Conservation (phyloP, 2,888 invertebrate genomes). For the Mesorhabditis spiculigera region DNA sequence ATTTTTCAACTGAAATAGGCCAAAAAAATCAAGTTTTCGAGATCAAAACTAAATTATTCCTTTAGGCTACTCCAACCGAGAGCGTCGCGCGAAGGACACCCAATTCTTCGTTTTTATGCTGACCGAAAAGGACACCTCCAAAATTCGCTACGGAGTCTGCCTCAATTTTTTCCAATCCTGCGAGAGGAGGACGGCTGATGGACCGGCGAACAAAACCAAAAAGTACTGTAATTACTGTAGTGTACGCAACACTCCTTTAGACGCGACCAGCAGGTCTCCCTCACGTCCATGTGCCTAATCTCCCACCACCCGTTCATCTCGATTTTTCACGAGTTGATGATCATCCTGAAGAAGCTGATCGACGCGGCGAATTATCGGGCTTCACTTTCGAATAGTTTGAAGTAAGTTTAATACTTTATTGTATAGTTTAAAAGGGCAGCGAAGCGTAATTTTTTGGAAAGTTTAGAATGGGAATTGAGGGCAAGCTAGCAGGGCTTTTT, state of each 20-base stretch:
- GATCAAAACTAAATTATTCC: conserved; percentile 6
- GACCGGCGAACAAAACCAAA: conserved; percentile 8
- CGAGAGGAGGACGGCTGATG: conserved; percentile 19
- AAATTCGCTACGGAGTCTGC: conserved; percentile 87
- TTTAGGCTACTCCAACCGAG: conserved; percentile 61
- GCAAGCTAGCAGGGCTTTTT: too few relatives aligned
- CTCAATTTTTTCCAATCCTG: conserved; percentile 75
- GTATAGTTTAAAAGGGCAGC: too few relatives aligned
- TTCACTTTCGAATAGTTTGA: conserved; percentile 23
- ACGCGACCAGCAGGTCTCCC: conserved; percentile 63
- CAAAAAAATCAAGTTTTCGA: not conserved
- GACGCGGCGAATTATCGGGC: conserved; percentile 88
- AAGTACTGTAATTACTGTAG: not conserved
- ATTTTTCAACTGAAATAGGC: too few relatives aligned
- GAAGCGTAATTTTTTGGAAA: too few relatives aligned
- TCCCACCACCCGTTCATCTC: conserved; percentile 99
- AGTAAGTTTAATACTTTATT: conserved; percentile 15
- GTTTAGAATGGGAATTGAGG: too few relatives aligned
- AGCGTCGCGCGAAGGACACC: conserved; percentile 76
- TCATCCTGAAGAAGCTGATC: conserved; percentile 88
- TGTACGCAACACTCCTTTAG: conserved; percentile 2
- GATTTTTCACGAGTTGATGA: conserved; percentile 93
- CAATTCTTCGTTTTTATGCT: conserved; percentile 89
- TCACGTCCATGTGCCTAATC: conserved; percentile 92
- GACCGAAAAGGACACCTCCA: conserved; percentile 98